Percentiles rank a stretch among this genome's conserved stretches.
Conservation (phyloP, 2,113 vertebrate species). For the Rhea pennata region DNA sequence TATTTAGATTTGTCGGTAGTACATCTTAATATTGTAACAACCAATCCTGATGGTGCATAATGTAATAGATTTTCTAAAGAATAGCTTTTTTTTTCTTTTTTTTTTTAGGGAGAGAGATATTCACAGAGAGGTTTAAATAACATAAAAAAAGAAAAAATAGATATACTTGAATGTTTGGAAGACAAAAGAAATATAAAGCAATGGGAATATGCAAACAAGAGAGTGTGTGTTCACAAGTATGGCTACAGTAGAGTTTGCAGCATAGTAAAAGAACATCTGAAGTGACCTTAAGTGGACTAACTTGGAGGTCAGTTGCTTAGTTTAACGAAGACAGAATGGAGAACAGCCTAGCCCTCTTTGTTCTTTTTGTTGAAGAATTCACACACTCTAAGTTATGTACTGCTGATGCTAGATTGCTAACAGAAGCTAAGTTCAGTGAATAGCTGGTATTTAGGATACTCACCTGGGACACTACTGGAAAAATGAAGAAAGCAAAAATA, state of each 20-base stretch:
- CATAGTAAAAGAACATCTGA: not conserved
- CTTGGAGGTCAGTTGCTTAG: not conserved
- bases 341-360: accelerated
- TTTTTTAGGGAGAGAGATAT: not conserved
- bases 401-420: not conserved
- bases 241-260: not conserved
- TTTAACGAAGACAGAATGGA: not conserved
- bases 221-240: accelerated
- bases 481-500: not conserved
- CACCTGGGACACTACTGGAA: not conserved
- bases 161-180: not conserved
- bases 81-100: not conserved
- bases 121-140: not conserved
- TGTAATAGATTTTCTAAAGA: not conserved
- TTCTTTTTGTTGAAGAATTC: not conserved
- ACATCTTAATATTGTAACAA: not conserved
- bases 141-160: not conserved
- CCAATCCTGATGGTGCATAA: not conserved
- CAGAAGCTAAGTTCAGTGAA: not conserved
- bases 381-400: not conserved
- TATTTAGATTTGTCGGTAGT: not conserved
- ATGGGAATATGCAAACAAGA: not conserved
- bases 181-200: not conserved
- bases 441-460: not conserved
- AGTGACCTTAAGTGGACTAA: not conserved